A percentile compares a stretch with the other conserved stretches of the same genome.
Evolutionary conservation across 2,888 invertebrate genomes (phyloP).

Genomic region (Agonopterix arenella): DNA sequence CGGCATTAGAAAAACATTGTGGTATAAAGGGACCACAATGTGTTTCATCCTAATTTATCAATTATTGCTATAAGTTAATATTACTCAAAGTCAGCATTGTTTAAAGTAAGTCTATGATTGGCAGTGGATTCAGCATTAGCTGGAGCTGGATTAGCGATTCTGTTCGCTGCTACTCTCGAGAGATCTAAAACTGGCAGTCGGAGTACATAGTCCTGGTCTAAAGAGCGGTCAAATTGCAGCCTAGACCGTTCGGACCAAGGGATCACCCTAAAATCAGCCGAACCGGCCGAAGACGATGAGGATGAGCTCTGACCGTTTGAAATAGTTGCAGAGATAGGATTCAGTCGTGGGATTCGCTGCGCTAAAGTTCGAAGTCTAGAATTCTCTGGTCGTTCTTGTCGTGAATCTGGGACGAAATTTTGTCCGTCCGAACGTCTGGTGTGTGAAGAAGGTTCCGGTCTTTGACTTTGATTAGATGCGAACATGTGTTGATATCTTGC

Average conservation of each 20-base stretch:
- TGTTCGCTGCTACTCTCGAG: slow-evolving; percentile 35
- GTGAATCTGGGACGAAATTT: slow-evolving; percentile 36
- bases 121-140: slow-evolving; percentile 29
- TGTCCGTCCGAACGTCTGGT: slow-evolving; percentile 27
- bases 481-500: slow-evolving; percentile 69
- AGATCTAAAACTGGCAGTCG: slow-evolving; percentile 48
- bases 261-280: slow-evolving; percentile 38
- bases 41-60: neutral
- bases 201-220: slow-evolving; percentile 51
- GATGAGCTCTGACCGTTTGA: slow-evolving; percentile 13
- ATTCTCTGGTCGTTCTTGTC: slow-evolving; percentile 36
- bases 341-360: slow-evolving; percentile 51
- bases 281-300: slow-evolving; percentile 10
- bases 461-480: slow-evolving; percentile 29
- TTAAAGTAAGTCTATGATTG: slow-evolving; percentile 26
- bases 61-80: neutral
- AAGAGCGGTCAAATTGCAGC: slow-evolving; percentile 30
- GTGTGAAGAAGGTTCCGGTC: slow-evolving; percentile 25
- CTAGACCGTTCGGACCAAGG: slow-evolving; percentile 47
- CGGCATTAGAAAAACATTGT: no score
- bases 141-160: slow-evolving; percentile 11
- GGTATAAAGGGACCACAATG: neutral
- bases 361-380: slow-evolving; percentile 47
- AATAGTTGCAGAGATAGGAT: slow-evolving; percentile 30
- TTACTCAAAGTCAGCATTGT: slow-evolving; percentile 34